Percentiles rank a stretch among this genome's conserved stretches.
These are phyloP conservation scores for Chrysolina americana DNA, from an alignment of 2,888 invertebrate species.

Conservation along the genomic window DNA sequence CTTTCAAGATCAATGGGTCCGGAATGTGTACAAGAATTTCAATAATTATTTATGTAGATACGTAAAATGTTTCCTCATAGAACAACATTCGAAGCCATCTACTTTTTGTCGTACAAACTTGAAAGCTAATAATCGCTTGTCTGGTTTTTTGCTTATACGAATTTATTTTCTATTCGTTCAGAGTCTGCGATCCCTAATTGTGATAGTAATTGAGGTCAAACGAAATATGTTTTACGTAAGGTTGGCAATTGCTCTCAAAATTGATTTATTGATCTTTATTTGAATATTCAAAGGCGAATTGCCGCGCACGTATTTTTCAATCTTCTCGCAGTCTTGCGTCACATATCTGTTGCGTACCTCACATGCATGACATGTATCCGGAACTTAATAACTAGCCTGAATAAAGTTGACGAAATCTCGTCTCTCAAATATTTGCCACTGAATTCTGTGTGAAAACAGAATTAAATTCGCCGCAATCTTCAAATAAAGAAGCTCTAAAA, in stretches of 20 bases:
- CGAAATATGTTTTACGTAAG: conserved; percentile 21
- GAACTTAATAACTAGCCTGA: conserved; percentile 18
- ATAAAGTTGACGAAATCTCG: conserved; percentile 28
- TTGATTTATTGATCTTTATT: conserved; percentile 24
- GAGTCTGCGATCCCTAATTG: conserved; percentile 16
- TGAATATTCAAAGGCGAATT: conserved; percentile 18
- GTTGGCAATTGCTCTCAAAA: conserved; percentile 22
- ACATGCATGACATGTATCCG: conserved; percentile 10
- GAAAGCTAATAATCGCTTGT: not conserved
- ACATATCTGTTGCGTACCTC: conserved; percentile 6
- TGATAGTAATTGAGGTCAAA: conserved; percentile 24
- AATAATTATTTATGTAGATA: too few relatives aligned
- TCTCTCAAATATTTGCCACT: conserved; percentile 45
- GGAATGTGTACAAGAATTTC: too few relatives aligned
- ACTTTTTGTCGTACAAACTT: not conserved
- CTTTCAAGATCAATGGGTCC: too few relatives aligned
- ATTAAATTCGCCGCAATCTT: conserved; percentile 42
- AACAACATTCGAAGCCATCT: not conserved
- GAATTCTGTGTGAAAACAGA: conserved; percentile 44
- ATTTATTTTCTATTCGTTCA: conserved; percentile 7
- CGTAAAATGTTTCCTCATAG: too few relatives aligned
- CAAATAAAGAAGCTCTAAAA: conserved; percentile 48
- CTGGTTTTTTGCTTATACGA: not conserved
- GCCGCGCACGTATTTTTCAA: conserved; percentile 21
- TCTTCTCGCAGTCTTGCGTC: conserved; percentile 23